These are phyloP conservation scores for Syritta pipiens DNA, from an alignment of 2,888 invertebrate species.

Conservation along the genomic window DNA sequence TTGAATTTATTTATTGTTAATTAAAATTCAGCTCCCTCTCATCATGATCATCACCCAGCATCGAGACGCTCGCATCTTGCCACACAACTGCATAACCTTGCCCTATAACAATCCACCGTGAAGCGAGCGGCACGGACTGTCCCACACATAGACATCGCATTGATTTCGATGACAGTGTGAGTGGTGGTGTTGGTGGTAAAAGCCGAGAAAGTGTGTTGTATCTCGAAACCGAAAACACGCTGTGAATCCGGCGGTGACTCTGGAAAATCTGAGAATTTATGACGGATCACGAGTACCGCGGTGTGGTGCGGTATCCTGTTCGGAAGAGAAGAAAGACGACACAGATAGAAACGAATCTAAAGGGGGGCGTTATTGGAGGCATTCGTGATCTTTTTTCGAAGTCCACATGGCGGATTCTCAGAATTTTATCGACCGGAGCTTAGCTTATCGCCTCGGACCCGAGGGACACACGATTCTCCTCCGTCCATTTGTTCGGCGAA, in stretches of 20 bases:
- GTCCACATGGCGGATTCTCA: slow-evolving; percentile 28
- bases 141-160: slow-evolving; percentile 9
- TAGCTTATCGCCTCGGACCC: slow-evolving; percentile 29
- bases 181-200: slow-evolving; percentile 29
- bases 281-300: slow-evolving; percentile 39
- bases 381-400: background rate
- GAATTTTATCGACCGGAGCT: slow-evolving; percentile 26
- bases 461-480: too few species aligned
- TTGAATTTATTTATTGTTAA: slow-evolving; percentile 59
- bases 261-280: slow-evolving; percentile 58
- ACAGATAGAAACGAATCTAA: slow-evolving; percentile 14
- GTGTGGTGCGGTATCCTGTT: slow-evolving; percentile 42
- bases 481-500: too few species aligned
- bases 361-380: slow-evolving; percentile 51
- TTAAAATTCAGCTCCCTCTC: slow-evolving; percentile 63
- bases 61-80: slow-evolving; percentile 28
- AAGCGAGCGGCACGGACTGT: slow-evolving; percentile 62
- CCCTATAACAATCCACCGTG: slow-evolving; percentile 63
- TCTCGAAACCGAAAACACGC: slow-evolving; percentile 56
- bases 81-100: slow-evolving; percentile 66
- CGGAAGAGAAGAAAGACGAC: slow-evolving; percentile 22
- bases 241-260: slow-evolving; percentile 6
- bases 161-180: slow-evolving; percentile 36
- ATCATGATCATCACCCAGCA: slow-evolving; percentile 19
- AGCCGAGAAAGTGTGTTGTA: slow-evolving; percentile 66